Evolutionary conservation across 53 echinoderm and acorn worm genomes (phyloP), one percentile per base, ranked within the genome.

Genomic region (Zoroaster sp.): DNA sequence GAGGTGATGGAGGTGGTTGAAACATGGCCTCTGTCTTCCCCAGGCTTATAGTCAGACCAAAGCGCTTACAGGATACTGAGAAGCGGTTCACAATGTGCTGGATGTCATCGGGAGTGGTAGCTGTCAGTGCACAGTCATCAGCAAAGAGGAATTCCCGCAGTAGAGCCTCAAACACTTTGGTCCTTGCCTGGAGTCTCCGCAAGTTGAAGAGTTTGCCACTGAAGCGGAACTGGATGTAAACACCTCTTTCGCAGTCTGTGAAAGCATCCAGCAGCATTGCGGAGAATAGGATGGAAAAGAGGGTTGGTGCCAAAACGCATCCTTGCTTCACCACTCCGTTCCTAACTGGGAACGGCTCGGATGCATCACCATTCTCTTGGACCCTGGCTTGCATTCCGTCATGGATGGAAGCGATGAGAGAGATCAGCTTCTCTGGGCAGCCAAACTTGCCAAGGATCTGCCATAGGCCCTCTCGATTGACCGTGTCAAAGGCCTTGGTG

Each of bases 201-300:
- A n/a, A n/a, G n/a, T n/a, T n/a, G n/a, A n/a, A n/a, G n/a, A n/a
- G 59, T 59, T 81, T 81, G 6, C 81, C 55, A 81, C 65, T 65
- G 25, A 35, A 4, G 41, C 71, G 69, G 39, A 68, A 69, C 43
- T 85, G 86, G 38, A 85, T 70, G 55, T 85, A 52, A 40, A 70
- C 71, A 23, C 49, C 49, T 47, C 49, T 47, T 8, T 47, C 49
- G 49, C 49, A 47, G 14, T 47, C 49, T 8, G 9, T 47, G 49
- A 47, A 47, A 14, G 49, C 49, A 47, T 47, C 49, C 9, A 30
- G 69, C 9, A 7, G 69, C 86, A 85, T 85, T 25, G 43, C 69
- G 9, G 70, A 33, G 30, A 71, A 85, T 40, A 69, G 40, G 41
- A 70, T 70, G 12, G 69, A 69, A 43, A 85, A 85, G 38, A 85